Evolutionary conservation across 2,888 invertebrate genomes (phyloP), one percentile per base, ranked within the genome.

Genomic region (Boloria euphrosyne): DNA sequence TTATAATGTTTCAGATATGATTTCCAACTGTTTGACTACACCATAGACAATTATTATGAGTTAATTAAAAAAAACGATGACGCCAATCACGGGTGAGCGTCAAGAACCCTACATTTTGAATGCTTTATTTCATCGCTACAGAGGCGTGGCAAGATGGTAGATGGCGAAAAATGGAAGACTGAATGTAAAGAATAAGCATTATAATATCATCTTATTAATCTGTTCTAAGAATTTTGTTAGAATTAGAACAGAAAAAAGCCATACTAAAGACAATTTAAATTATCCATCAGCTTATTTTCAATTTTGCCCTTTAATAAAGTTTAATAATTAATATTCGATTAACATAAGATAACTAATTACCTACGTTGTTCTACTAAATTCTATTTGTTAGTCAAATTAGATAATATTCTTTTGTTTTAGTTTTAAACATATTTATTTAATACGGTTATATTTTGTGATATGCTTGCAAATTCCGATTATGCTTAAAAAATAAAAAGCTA

Each of bases 1-100:
- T 38, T 38, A 38, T 38, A 2, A 38, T 38, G 72, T 93, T 93
- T 43, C 93, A 97, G 97, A 84, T 94, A 96, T 80, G 98, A 98
- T 86, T 97, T 97, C 85, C 94, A 95, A 82, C 92, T 98, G 70
- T 98, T 98, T 90, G 96, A 96, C 80, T 98, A 98, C 83, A 95
- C 95, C 68, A 93, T 96, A 78, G 93, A 94, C 74, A 94, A 93
- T 73, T 96, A 95, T 82, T 88, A 95, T 77, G 94, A 95, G 75
- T 89, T 95, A 75, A 94, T 92, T 13, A 80, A 84, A 74, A 83
- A 85, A 38, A 86, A 85, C 67, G 77, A 75, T 51, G 77, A 77
- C 49, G 83, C 76, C 65, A 83, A 75, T 69, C 78, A 86, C 65
- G 89, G 90, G 77, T 90, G 89, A 90, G 75, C 76, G 69, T 62